phyloP scores from a whole-genome alignment of 2,888 invertebrate species.

The Spilosoma lubricipeda region DNA sequence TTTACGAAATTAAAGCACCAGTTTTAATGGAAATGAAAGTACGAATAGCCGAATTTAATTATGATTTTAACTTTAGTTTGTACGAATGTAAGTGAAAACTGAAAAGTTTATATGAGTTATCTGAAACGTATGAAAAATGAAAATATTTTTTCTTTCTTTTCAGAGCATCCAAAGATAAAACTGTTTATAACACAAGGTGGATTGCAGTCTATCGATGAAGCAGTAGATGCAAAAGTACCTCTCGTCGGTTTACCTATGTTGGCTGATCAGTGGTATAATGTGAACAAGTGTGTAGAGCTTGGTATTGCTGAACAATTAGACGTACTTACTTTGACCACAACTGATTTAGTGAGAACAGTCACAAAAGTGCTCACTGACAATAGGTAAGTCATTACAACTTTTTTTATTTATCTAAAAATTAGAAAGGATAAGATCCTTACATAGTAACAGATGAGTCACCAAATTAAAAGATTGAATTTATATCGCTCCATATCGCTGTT shows the following conservation, averaged over 20 bases:
- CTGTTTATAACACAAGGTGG: constrained; percentile 53
- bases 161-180: constrained; percentile 55
- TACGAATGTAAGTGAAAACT: no score
- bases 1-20: no score
- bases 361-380: constrained; percentile 17
- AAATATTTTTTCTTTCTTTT: constrained; percentile 16
- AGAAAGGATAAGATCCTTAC: no score
- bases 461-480: no score
- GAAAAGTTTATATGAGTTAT: no score
- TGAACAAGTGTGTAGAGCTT: constrained; percentile 39
- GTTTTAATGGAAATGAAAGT: no score
- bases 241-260: constrained; percentile 50
- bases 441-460: no score
- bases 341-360: constrained; percentile 11
- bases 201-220: constrained; percentile 43
- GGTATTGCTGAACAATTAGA: constrained; percentile 40
- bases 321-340: constrained; percentile 20
- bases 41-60: no score
- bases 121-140: not conserved
- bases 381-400: constrained; percentile 16
- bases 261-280: constrained; percentile 52
- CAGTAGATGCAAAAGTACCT: constrained; percentile 50
- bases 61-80: no score
- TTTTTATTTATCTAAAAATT: not conserved
- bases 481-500: not conserved